Evolutionary conservation across 2,113 vertebrate species (phyloP).

Genomic region (Acanthochromis polyacanthus): DNA sequence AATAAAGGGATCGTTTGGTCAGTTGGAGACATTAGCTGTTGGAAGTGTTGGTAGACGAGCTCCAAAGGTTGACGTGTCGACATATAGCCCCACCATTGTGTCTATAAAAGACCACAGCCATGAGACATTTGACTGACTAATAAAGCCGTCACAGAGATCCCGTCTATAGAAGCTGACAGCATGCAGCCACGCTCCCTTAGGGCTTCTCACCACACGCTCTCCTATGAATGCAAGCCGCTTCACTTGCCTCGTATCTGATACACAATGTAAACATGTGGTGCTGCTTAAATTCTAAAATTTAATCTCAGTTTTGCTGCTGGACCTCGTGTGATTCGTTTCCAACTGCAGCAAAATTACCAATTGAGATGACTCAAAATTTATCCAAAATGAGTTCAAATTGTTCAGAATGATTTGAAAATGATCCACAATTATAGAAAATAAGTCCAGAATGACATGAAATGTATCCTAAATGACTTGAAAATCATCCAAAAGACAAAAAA

Average conservation of each 20-base stretch:
- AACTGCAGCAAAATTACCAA: no score
- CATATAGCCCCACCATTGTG: slow-evolving; percentile 7
- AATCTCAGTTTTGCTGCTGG: background rate
- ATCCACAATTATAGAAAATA: no score
- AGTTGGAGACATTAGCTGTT: no score
- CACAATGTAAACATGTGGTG: background rate
- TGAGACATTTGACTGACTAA: slow-evolving; percentile 33
- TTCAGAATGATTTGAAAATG: no score
- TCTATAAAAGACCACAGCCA: slow-evolving; percentile 21
- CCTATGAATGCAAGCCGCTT: background rate
- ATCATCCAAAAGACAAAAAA: no score
- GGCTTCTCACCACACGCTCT: slow-evolving; percentile 1
- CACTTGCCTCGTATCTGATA: background rate
- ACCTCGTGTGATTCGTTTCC: background rate
- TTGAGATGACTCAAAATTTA: no score
- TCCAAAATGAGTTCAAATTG: no score
- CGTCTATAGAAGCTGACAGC: slow-evolving; percentile 65
- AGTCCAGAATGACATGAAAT: no score
- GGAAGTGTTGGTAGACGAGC: background rate
- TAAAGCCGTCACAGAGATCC: slow-evolving; percentile 26
- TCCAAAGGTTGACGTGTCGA: background rate
- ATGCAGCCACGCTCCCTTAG: slow-evolving; percentile 28
- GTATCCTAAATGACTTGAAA: no score
- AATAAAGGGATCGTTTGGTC: no score
- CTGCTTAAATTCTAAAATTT: background rate